Base-by-base conservation (phyloP, 2,113 vertebrate genomes). In the Fregetta grallaria region DNA sequence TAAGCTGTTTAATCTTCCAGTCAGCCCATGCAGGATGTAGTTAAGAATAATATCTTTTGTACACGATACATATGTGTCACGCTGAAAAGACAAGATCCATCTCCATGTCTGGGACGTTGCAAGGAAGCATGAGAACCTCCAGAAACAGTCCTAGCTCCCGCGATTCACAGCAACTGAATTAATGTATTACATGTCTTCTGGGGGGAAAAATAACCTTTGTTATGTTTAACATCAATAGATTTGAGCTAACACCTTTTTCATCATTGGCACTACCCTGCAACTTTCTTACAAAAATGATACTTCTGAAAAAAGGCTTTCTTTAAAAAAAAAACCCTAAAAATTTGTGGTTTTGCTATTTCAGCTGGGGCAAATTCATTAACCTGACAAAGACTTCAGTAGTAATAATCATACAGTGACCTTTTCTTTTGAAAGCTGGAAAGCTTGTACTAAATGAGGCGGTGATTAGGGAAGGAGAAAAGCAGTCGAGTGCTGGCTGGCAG, bases 361-460 rank as follows among this genome's bases (percentile, higher is more conserved):
- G 21, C 50, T 80, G 50, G 38, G 38, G 45, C 18, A 87, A 74
- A 81, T 86, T 92, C 55, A 68, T 89, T 81, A 91, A 44, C 18
- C 52, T 74, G 55, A 67, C 52, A 91, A 81, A 81, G 42, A 67
- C 17, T 49, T 87, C 9, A 44, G 66, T 40, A 56, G 74, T 55
- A 89, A 44, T 85, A 68, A 89, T 94, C 61, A 67, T 44, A 50
- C 20, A 30, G 36, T 65, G 80, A 92, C 91, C 94, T 96, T 94
- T 97, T 49, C 47, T 91, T 91, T 71, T 84, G 86, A 91, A 94
- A 94, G 79, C 47, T 84, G 73, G 56, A 77, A 94, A 94, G 40
- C 49, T 77, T 74, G 19, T 78, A 47, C 75, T 71, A 91, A 89
- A 74, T 85, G 70, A 91, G 52, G 61, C 73, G 65, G 52, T 36